Evolutionary conservation across 92 coral and sea anemone genomes (phyloP), one percentile per base, ranked within the genome.

Genomic region (Umimayanthus chanpuru): DNA sequence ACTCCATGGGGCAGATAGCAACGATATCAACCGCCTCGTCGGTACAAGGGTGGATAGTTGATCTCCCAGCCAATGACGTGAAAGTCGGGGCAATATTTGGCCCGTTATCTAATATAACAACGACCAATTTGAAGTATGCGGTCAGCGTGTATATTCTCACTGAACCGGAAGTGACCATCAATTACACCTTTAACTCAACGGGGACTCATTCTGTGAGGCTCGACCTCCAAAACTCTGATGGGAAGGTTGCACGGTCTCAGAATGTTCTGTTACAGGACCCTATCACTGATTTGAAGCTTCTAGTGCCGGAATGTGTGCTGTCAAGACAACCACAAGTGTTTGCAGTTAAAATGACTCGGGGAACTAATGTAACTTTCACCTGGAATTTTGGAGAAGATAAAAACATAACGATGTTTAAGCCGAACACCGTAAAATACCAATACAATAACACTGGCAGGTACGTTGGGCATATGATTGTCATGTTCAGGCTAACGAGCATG

Each of bases 371-470:
- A 16, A 83, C 67, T 26, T 83, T 67, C 47, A 83, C 74, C 14
- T 83, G 87, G 87, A 74, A 70, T 11, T 70, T 83, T 6, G 87
- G 87, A 15, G 87, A 83, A 70, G 65, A 23, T 9, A 47, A 4
- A 32, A 83, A 83, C 20, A 6, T 65, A 83, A 68, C 87, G 20
- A 50, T 6, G 4, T 83, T 83, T 66, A 83, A 83, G 43, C 77
- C 47, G 53, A 47, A 26, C 4, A 20, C 21, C 25, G 74, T 83
- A 9, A 9, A 25, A 2, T 30, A 83, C 47, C 78, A 47, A 26
- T 83, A 83, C 79, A 28, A 10, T 7, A 71, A 70, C 26, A 0
- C 44, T 72, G 87, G 87, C 50, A 83, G 87, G 87, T 83, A 83
- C 40, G 15, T 5, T 80, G 58, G 58, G 20, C 58, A 2, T 53